A percentile compares a stretch with the other conserved stretches of the same genome.
phyloP scores from a whole-genome alignment of 2,888 invertebrate species.

The Reticulitermes lucifugus region DNA sequence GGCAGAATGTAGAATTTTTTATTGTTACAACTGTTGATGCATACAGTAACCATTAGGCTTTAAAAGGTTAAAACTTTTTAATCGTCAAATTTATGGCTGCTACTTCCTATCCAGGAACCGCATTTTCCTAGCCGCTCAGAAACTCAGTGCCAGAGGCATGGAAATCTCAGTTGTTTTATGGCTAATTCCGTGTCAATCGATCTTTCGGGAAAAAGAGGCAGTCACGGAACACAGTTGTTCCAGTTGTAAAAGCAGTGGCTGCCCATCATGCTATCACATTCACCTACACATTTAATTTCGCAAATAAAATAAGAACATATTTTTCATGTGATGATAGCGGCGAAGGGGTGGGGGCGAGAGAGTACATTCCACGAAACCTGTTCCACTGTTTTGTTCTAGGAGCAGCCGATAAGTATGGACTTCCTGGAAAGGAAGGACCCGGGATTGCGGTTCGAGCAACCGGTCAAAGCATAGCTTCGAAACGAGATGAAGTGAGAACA shows the following conservation, averaged over 20 bases:
- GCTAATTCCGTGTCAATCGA: too few species aligned
- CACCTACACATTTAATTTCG: background rate
- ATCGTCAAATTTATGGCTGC: too few species aligned
- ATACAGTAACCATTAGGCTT: too few species aligned
- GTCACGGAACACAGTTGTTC: too few species aligned
- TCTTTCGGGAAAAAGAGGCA: too few species aligned
- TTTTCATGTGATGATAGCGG: background rate
- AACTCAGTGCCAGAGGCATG: too few species aligned
- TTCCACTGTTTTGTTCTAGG: constrained; percentile 28
- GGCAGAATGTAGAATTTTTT: too few species aligned
- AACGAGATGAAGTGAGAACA: background rate
- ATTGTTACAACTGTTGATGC: too few species aligned
- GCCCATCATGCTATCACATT: background rate
- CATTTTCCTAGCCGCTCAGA: too few species aligned
- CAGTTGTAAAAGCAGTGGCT: background rate
- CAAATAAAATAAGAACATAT: background rate
- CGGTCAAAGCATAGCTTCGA: background rate
- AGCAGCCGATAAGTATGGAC: constrained; percentile 23
- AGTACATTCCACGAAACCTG: constrained; percentile 26
- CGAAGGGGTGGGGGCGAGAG: background rate
- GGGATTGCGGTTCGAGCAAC: background rate
- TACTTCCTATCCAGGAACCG: too few species aligned
- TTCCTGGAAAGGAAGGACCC: constrained; percentile 23
- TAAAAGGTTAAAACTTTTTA: too few species aligned
- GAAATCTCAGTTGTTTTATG: too few species aligned